Evolutionary conservation across 2,888 invertebrate species (phyloP), one percentile per base, ranked within the genome.

Genomic region (Polydrusus cervinus): DNA sequence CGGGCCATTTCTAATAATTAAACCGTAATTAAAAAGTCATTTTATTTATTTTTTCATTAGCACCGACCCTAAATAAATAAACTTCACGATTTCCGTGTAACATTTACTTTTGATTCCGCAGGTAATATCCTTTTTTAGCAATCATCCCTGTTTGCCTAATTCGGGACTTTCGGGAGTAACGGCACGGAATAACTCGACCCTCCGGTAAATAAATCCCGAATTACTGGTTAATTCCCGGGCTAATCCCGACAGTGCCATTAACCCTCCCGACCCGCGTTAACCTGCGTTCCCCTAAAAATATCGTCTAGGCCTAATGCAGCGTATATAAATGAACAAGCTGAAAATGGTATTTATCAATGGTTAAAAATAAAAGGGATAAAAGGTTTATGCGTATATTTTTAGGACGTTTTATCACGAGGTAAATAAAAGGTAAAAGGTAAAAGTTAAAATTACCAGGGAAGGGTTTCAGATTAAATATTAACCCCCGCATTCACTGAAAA

Each of bases 201-300:
- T 68, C 40, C 11, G 53, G 30, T 60, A 40, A 55, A 68, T 68
- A 68, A 68, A 68, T 68, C 68, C 60, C 55, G 68, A 68, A 68
- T 68, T 67, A 60, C 60, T 47, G 61, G 47, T 60, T 60, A 53
- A 70, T 70, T 70, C 70, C 60, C 30, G 38, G 20, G 49, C 47
- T 71, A 71, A 71, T 64, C 53, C 71, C 62, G 64, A 64, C 49
- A 64, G 53, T 64, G 49, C 25, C 64, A 62, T 64, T 71, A 71
- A 71, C 71, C 64, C 51, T 51, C 34, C 62, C 47, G 40, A n/a
- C 45, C 47, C 49, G 43, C 60, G 20, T 60, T 69, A 70, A 68
- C 68, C 68, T 68, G 68, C 49, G 57, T 68, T 47, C 53, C 62
- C 57, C 38, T 38, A 68, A 57, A 68, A 68, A 68, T 68, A 57